These are phyloP conservation scores for Prinia subflava DNA, from an alignment of 2,113 vertebrate genomes.

Conservation along the genomic window DNA sequence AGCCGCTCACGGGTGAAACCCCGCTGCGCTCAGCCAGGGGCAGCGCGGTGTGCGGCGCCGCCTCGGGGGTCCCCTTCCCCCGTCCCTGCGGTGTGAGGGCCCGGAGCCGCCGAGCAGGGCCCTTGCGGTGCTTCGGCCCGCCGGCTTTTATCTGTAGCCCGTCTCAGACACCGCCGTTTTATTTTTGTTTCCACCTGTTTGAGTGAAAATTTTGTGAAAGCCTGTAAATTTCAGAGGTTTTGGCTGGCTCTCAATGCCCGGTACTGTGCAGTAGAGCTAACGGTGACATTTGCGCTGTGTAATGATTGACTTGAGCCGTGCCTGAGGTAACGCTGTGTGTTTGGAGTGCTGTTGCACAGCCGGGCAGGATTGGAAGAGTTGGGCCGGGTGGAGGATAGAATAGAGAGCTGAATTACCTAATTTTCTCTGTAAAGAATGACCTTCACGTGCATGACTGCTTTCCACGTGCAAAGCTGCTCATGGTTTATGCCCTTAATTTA, in stretches of 20 bases:
- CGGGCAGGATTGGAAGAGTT: neutral
- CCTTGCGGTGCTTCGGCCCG: too few relatives aligned
- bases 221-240: rapidly evolving
- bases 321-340: rapidly evolving
- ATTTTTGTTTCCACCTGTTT: rapidly evolving
- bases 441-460: neutral
- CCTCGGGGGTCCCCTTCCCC: neutral
- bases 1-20: rapidly evolving
- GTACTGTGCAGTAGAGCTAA: rapidly evolving
- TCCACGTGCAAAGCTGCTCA: neutral
- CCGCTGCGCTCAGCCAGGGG: rapidly evolving
- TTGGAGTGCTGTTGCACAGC: neutral
- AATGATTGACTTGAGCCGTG: rapidly evolving
- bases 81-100: neutral
- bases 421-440: neutral
- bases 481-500: neutral
- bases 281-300: rapidly evolving
- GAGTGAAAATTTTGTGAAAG: neutral
- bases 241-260: rapidly evolving
- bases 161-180: rapidly evolving
- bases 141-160: rapidly evolving
- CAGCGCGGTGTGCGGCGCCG: too few relatives aligned
- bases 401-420: rapidly evolving
- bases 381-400: neutral
- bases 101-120: too few relatives aligned